A percentile compares a stretch with the other conserved stretches of the same genome.
Evolutionary conservation across 2,113 vertebrate genomes (phyloP).

Genomic region (Indicator indicator): DNA sequence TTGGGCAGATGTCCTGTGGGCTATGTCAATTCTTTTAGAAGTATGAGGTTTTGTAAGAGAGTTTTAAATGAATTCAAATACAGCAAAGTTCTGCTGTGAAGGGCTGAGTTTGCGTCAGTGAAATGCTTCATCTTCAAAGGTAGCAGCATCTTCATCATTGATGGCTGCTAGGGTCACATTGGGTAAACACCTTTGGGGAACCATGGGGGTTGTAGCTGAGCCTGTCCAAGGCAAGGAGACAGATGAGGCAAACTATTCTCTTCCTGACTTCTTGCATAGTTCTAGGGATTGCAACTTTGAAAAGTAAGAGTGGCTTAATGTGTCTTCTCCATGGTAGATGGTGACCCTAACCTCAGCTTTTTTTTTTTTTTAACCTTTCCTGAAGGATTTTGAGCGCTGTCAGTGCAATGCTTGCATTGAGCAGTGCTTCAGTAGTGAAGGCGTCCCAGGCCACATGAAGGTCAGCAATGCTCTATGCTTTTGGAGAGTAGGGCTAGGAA

Average conservation of each 20-base stretch:
- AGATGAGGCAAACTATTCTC: background rate
- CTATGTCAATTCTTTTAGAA: background rate
- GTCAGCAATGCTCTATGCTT: background rate
- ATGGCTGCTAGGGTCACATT: background rate
- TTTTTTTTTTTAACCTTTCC: background rate
- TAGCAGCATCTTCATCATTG: background rate
- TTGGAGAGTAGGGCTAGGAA: background rate
- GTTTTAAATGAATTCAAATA: background rate
- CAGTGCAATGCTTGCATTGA: background rate
- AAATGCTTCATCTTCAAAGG: background rate
- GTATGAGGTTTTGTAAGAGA: background rate
- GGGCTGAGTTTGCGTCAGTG: background rate
- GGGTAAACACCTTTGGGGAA: background rate
- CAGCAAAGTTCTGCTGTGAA: background rate
- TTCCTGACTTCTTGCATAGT: background rate
- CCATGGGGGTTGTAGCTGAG: background rate
- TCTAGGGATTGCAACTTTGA: background rate
- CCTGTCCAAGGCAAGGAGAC: background rate
- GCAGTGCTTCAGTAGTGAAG: too few relatives aligned
- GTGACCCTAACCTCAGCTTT: background rate
- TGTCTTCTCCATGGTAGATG: background rate
- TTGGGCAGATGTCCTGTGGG: background rate
- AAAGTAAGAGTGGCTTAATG: background rate
- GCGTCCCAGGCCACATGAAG: rapidly evolving
- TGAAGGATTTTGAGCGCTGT: background rate